These are phyloP conservation scores for Spondyliosoma cantharus DNA, from an alignment of 2,797 vertebrate genomes.

Conservation along the genomic window DNA sequence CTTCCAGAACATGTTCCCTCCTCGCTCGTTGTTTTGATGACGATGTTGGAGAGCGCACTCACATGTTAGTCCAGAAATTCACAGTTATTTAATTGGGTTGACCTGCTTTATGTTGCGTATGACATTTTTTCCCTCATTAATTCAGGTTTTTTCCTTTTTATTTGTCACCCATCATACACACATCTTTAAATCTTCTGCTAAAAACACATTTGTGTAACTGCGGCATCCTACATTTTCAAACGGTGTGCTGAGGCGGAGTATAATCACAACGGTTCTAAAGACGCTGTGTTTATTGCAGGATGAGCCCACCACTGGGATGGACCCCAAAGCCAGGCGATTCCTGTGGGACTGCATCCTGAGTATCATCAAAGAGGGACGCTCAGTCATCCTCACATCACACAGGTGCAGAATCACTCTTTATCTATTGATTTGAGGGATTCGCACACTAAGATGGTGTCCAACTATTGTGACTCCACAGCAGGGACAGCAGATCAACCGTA, in stretches of 20 bases:
- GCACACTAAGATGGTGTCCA: not conserved
- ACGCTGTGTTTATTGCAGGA: constrained; percentile 82
- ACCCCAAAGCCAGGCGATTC: constrained; percentile 96
- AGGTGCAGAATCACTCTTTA: constrained; percentile 80
- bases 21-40: constrained; percentile 1
- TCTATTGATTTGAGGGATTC: constrained; percentile 16
- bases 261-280: constrained; percentile 13
- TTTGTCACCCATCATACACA: not conserved
- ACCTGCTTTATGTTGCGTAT: not conserved
- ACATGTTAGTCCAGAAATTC: not conserved
- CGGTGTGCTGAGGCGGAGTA: not conserved
- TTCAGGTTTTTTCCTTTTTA: not conserved
- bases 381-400: constrained; percentile 97
- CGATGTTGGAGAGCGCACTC: not conserved
- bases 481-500: constrained; percentile 14
- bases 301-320: constrained; percentile 98
- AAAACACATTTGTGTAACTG: not conserved
- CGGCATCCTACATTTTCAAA: not conserved
- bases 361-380: constrained; percentile 94
- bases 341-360: constrained; percentile 98
- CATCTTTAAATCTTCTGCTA: not conserved
- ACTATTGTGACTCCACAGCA: constrained; percentile 33
- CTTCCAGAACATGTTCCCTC: constrained; percentile 11
- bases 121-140: not conserved
- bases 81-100: not conserved